A percentile compares a stretch with the other conserved stretches of the same genome.
Evolutionary conservation across 92 coral and sea anemone genomes (phyloP).

Genomic region (Palythoa caribaeorum): DNA sequence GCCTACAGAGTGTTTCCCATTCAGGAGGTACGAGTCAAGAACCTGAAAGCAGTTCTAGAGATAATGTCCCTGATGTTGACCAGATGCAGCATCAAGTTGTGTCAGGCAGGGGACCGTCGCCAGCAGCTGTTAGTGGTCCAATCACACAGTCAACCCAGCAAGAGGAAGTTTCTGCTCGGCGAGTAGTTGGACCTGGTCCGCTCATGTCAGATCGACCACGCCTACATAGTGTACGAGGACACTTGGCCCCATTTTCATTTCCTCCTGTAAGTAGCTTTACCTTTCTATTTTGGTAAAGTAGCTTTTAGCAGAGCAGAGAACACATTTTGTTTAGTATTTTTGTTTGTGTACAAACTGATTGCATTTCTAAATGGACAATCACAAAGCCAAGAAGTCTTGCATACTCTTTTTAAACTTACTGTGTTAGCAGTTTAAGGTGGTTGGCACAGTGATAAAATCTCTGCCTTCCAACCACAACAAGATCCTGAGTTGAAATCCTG

Average conservation of each 20-base stretch:
- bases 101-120: constrained; percentile 41
- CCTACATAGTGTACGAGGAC: constrained; percentile 78
- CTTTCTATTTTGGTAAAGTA: background rate
- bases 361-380: too few species aligned
- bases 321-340: background rate
- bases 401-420: too few species aligned
- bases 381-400: too few species aligned
- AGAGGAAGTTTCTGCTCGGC: constrained; percentile 57
- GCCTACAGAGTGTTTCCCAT: constrained; percentile 39
- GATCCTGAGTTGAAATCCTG: too few species aligned
- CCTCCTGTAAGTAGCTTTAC: constrained; percentile 73
- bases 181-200: constrained; percentile 43
- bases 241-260: constrained; percentile 95
- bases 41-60: constrained; percentile 30
- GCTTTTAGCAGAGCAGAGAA: background rate
- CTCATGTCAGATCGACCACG: constrained; percentile 67
- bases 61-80: constrained; percentile 38
- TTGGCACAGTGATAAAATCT: too few species aligned
- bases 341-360: too few species aligned
- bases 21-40: constrained; percentile 19
- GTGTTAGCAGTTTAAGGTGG: too few species aligned
- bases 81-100: constrained; percentile 44
- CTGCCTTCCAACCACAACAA: too few species aligned
- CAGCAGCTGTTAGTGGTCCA: background rate
- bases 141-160: constrained; percentile 52